These are phyloP conservation scores for Catalaphyllia jardinei DNA, from an alignment of 64 coral and sea anemone species.

Conservation along the genomic window DNA sequence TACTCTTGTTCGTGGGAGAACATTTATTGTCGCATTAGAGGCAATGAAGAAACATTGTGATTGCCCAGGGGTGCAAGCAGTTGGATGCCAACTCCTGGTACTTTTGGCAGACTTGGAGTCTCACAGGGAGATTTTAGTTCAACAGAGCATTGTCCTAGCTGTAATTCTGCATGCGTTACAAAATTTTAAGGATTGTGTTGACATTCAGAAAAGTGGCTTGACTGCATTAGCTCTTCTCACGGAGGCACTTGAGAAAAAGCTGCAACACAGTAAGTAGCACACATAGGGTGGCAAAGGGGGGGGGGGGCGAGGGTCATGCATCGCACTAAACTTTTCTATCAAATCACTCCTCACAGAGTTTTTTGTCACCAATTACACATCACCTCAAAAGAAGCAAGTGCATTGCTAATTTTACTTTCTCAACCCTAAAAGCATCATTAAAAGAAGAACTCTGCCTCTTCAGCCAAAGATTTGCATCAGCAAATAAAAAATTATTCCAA, in stretches of 20 bases:
- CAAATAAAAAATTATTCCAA: too few species aligned
- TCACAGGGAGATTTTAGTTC: constrained; percentile 58
- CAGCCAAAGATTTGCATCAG: too few species aligned
- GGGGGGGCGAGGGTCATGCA: too few species aligned
- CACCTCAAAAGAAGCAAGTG: too few species aligned
- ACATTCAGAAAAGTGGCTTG: constrained; percentile 50
- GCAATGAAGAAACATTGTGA: constrained; percentile 69
- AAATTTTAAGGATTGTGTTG: constrained; percentile 10
- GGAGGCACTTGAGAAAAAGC: not conserved
- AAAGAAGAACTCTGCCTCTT: too few species aligned
- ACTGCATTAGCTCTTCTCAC: constrained; percentile 23
- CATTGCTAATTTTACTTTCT: too few species aligned
- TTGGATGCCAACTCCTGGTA: constrained; percentile 52
- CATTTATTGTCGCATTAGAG: constrained; percentile 49
- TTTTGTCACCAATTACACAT: too few species aligned
- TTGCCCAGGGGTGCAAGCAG: constrained; percentile 44
- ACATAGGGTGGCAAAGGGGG: too few species aligned
- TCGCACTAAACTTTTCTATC: too few species aligned
- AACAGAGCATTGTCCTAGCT: constrained; percentile 18
- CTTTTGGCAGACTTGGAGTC: constrained; percentile 25
- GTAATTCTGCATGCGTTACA: constrained; percentile 35
- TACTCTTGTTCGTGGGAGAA: constrained; percentile 36
- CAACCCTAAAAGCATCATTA: too few species aligned
- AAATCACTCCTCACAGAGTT: too few species aligned
- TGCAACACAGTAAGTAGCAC: constrained; percentile 2